A percentile compares a stretch with the other conserved stretches of the same genome.
These are phyloP conservation scores for Diadumene lineata DNA, from an alignment of 92 coral and sea anemone genomes.

Conservation along the genomic window DNA sequence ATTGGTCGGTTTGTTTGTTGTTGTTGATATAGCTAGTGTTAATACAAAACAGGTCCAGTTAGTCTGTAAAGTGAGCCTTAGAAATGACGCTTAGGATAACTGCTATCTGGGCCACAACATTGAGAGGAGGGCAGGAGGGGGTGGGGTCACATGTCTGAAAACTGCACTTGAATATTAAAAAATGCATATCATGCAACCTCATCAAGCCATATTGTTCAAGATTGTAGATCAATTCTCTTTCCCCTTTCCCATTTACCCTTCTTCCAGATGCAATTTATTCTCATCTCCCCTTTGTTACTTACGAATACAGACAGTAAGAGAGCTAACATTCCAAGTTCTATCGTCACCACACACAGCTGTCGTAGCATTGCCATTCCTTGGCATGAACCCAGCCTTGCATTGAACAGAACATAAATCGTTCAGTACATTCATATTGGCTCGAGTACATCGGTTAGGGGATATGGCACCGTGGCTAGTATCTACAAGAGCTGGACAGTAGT, in stretches of 20 bases:
- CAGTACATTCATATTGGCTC: conserved; percentile 25
- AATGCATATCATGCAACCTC: neutral
- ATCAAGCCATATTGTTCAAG: no score
- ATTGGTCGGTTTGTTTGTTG: no score
- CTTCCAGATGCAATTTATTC: neutral
- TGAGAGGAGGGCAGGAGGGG: neutral
- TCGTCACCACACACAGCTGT: conserved; percentile 29
- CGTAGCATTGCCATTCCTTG: conserved; percentile 24
- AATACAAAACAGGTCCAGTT: no score
- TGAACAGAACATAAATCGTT: conserved; percentile 46
- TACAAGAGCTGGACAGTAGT: conserved; percentile 42
- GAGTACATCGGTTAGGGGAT: conserved; percentile 42
- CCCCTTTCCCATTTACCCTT: neutral
- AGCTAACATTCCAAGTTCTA: conserved; percentile 42
- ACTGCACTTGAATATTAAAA: no score
- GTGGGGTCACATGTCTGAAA: neutral
- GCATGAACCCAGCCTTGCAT: conserved; percentile 51
- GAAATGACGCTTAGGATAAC: no score
- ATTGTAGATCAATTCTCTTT: neutral
- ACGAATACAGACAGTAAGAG: conserved; percentile 43
- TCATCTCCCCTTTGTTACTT: no score
- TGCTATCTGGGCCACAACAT: neutral
- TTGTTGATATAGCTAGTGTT: no score
- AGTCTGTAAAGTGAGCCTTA: neutral
- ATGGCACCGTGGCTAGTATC: conserved; percentile 19